These are phyloP conservation scores for Andrena hattorfiana DNA, from an alignment of 2,888 invertebrate species.

Conservation along the genomic window DNA sequence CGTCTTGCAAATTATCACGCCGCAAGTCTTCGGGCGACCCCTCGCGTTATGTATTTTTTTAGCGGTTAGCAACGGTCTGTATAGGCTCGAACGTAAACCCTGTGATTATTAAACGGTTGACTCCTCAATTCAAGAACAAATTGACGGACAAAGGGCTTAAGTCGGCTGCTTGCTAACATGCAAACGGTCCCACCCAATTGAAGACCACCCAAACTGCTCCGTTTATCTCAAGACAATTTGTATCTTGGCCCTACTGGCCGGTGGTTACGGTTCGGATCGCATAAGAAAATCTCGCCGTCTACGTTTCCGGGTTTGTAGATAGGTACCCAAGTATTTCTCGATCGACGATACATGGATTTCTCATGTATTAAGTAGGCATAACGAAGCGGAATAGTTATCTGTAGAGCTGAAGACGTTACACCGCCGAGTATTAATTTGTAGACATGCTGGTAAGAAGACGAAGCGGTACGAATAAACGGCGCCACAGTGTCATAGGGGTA, in stretches of 20 bases:
- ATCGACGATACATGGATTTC: too few species aligned
- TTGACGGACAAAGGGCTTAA: conserved; percentile 82
- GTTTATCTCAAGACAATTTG: conserved; percentile 48
- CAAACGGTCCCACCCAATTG: conserved; percentile 79
- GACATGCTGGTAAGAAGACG: conserved; percentile 44
- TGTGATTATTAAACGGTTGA: conserved; percentile 74
- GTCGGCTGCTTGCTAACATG: conserved; percentile 82
- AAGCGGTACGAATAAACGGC: conserved; percentile 24
- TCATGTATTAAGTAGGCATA: too few species aligned
- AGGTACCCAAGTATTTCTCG: neutral
- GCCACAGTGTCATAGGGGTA: conserved; percentile 24
- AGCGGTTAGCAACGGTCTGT: conserved; percentile 47
- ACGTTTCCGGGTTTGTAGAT: too few species aligned
- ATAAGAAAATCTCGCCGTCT: neutral
- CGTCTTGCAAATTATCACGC: too few species aligned
- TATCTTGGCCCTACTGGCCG: conserved; percentile 18
- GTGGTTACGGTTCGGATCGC: neutral
- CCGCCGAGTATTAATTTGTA: neutral
- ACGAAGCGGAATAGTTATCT: neutral
- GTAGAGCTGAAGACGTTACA: neutral
- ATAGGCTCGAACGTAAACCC: conserved; percentile 40
- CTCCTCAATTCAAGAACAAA: conserved; percentile 79
- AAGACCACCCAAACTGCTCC: conserved; percentile 81
- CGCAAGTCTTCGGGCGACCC: too few species aligned
- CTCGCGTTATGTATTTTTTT: conserved; percentile 16